Base-by-base conservation (phyloP, 2,888 invertebrate species). In the Phasia obesa region DNA sequence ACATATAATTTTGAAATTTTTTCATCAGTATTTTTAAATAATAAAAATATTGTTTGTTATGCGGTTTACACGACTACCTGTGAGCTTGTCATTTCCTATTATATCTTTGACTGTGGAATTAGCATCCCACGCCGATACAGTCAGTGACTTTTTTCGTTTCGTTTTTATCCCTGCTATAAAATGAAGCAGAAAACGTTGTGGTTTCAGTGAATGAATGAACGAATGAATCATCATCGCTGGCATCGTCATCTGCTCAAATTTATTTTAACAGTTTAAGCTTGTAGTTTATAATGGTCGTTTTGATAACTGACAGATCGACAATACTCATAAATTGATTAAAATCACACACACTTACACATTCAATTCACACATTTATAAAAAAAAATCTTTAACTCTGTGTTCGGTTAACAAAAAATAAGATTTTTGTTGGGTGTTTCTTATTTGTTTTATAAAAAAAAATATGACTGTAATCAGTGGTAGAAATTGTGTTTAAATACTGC, bases 261-360 rank as follows among this genome's bases (percentile, higher is more conserved):
- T 67, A 67, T 71, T 59, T 71, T 17, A 67, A 65, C 49, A 75
- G 65, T 79, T 71, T 71, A 67, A 67, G 75, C 65, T 59, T 71
- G 79, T 75, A 62, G 71, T 75, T 77, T 77, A 73, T 82, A 71
- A 59, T 77, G 81, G 75, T 19, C 79, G 67, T 71, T 81, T 76
- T 76, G 77, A 76, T 79, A 83, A 42, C 83, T 76, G 83, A 71
- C 79, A 83, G 83, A 79, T 79, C 83, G 83, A 83, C 79, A 79
- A 53, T 65, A 25, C 65, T 73, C 79, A 79, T 83, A 83, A 83
- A 83, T 83, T 83, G 83, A 79, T 83, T 83, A 83, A 83, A 79
- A 31, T 38, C n/a, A 49, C 11, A 42, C 35, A 53, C 27, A 31
- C 25, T 49, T 21, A 27, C 19, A 38, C 1, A 13, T n/a, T 9